Base-by-base conservation (phyloP, 2,797 vertebrate species). In the Saxicola maurus region DNA sequence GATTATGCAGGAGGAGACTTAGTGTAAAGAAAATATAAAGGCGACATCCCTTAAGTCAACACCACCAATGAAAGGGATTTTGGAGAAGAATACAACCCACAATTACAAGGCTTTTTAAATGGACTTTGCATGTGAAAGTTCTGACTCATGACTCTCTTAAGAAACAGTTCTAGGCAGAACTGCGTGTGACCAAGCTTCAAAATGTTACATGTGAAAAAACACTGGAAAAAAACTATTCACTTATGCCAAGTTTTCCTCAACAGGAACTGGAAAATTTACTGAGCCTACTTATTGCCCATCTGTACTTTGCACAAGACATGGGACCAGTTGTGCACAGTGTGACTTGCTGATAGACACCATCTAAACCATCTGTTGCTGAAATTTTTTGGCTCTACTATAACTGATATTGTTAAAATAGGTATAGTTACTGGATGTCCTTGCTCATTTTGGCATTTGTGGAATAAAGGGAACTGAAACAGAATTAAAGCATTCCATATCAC, bases 281-380 rank as follows among this genome's bases (percentile, higher is more conserved):
- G 42, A 86, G 57, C 17, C 46, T 81, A 31, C 49, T 43, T 42
- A 49, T 10, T 49, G 86, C 16, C 14, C 33, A 71, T 14, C 55
- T 19, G 21, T 53, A 31, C 48, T 81, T 38, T 40, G 18, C 57
- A n/a, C 24, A 81, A 65, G 65, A 77, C 25, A 27, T 4, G 18
- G 60, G 42, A 88, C n/a, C 40, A 62, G 59, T 43, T 79, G 68
- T 51, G 46, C 75, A 65, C 2, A 19, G 66, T 20, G 64, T 17
- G 57, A 93, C 23, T 55, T 81, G n/a, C 53, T 81, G 77, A 78
- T 35, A 68, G 33, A 55, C 51, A 74, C 31, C 65, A 77, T 19
- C 35, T 85, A 52, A 84, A 59, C 30, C 60, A 90, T 52, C 28
- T 66, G 55, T 17, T 76, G 64, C 60, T 31, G 16, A 16, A 17